Evolutionary conservation across 2,888 invertebrate genomes (phyloP).

Genomic region (Mimumesa dahlbomi): DNA sequence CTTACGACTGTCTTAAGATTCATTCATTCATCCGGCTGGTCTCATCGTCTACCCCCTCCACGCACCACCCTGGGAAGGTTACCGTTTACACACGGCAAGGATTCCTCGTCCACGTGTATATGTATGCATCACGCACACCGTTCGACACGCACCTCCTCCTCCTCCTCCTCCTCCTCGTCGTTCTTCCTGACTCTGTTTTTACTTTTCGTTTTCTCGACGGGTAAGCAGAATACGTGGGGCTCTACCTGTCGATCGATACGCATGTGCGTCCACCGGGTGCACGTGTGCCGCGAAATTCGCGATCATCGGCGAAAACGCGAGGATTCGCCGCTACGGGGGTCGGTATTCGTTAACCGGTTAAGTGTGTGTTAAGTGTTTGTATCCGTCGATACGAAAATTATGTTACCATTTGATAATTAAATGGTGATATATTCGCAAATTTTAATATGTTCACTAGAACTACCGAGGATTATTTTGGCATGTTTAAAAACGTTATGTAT

Average conservation of each 20-base stretch:
- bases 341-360: too few species aligned
- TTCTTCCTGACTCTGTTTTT: slow-evolving; percentile 22
- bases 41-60: slow-evolving; percentile 58
- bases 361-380: too few species aligned
- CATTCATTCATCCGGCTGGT: slow-evolving; percentile 76
- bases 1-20: slow-evolving; percentile 77
- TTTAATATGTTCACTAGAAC: too few species aligned
- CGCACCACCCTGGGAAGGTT: slow-evolving; percentile 26
- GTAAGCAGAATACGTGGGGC: slow-evolving; percentile 31
- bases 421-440: too few species aligned
- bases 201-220: slow-evolving; percentile 23
- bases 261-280: slow-evolving; percentile 19
- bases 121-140: slow-evolving; percentile 13
- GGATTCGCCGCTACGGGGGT: too few species aligned
- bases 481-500: too few species aligned
- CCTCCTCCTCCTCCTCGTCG: slow-evolving; percentile 31
- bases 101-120: slow-evolving; percentile 15
- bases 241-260: too few species aligned
- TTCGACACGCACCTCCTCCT: slow-evolving; percentile 13
- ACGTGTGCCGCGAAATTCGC: slow-evolving; percentile 15
- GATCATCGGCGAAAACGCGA: too few species aligned
- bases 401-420: too few species aligned
- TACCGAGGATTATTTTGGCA: too few species aligned
- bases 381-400: too few species aligned
- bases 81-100: slow-evolving; percentile 50